Percentiles rank a stretch among this genome's conserved stretches.
phyloP scores from a whole-genome alignment of 2,113 vertebrate genomes.

The Elephas maximus region DNA sequence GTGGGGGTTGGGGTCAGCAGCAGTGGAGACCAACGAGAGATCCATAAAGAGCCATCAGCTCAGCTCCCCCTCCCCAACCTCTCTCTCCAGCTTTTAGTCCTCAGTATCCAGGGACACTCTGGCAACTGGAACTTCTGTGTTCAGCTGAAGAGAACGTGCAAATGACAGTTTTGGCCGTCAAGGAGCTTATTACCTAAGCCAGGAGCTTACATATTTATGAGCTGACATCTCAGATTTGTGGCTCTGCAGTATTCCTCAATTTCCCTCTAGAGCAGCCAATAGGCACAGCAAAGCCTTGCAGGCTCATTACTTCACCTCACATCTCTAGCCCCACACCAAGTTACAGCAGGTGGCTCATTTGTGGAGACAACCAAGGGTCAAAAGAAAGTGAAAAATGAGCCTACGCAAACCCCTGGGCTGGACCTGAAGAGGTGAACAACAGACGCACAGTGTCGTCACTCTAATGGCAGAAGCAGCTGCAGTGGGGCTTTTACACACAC shows the following conservation, averaged over 20 bases:
- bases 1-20: rapidly evolving
- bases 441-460: neutral
- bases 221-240: slow-evolving; percentile 69
- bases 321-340: neutral
- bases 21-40: neutral
- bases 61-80: neutral
- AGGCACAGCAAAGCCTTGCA: neutral
- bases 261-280: slow-evolving; percentile 56
- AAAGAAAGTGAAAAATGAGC: slow-evolving; percentile 39
- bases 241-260: slow-evolving; percentile 62
- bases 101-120: slow-evolving; percentile 62
- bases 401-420: neutral
- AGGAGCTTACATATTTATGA: slow-evolving; percentile 80
- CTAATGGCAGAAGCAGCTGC: neutral
- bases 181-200: slow-evolving; percentile 70
- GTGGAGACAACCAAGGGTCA: slow-evolving; percentile 21
- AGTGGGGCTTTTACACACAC: neutral
- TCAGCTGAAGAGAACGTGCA: slow-evolving; percentile 67
- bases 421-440: neutral
- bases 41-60: neutral
- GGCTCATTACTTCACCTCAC: slow-evolving; percentile 34
- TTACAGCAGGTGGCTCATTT: slow-evolving; percentile 58
- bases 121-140: slow-evolving; percentile 56
- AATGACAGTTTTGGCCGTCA: slow-evolving; percentile 74
- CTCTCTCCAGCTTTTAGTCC: neutral